Base-by-base conservation (phyloP, 2,113 vertebrate genomes). In the Plotosus lineatus region DNA sequence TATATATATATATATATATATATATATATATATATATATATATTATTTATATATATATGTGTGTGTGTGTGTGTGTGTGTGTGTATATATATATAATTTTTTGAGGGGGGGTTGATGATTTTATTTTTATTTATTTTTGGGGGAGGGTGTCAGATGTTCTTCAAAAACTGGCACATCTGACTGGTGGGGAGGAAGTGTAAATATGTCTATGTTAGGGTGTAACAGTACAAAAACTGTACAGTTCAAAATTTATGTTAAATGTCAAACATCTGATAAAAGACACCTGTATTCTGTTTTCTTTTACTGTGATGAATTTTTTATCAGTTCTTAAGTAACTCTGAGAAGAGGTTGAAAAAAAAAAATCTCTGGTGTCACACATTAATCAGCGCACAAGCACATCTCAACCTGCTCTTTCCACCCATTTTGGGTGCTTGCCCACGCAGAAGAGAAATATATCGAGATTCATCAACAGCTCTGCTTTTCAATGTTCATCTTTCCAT, bases 381-480 rank as follows among this genome's bases (percentile, higher is more conserved):
- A 71, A 80, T 80, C 66, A 60, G 78, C 58, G 53, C n/a, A 80
- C 68, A 10, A 72, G 78, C 53, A 72, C 66, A 51, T 72, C 78
- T 80, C 53, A 46, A 28, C 51, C 53, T n/a, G 66, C 78, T 58
- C 66, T 72, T 72, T 72, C 51, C 42, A 72, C 8, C 28, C 8
- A 26, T 80, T 53, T 60, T 60, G 68, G 68, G 42, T 72, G 51
- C 78, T 80, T 80, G 66, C 78, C 78, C 78, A 80, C 66, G 48
- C 78, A 46, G 51, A 33, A 36, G 40, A 56, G 77, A 56, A 69
- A 56, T 33, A 28, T 38, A 65, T 71, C 10, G 51, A 66, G 65
- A 69, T n/a, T 48, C 66, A 71, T 58, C 68, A 36, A 60, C 28
- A 19, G 78, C 78, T 2, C 36, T 33, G 51, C 36, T 79, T n/a